Evolutionary conservation across 2,888 invertebrate species (phyloP).

Genomic region (Drosophila prolongata): DNA sequence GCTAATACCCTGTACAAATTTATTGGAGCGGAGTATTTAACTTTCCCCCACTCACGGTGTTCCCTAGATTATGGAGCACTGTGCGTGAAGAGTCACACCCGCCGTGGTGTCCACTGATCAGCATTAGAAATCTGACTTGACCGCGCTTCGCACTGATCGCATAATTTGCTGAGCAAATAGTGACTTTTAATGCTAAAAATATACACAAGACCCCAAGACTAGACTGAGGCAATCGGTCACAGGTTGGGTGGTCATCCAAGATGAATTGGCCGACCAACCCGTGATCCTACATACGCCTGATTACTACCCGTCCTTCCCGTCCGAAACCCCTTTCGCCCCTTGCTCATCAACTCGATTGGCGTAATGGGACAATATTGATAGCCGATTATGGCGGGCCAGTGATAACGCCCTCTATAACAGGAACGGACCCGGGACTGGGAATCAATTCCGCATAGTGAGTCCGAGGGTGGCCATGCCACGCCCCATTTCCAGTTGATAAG

Average conservation of each 20-base stretch:
- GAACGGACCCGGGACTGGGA: constrained; percentile 7
- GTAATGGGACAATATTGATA: constrained; percentile 36
- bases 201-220: constrained; percentile 32
- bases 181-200: constrained; percentile 25
- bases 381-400: constrained; percentile 19
- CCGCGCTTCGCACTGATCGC: constrained; percentile 49
- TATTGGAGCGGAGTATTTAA: constrained; percentile 20
- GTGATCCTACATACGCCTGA: constrained; percentile 21
- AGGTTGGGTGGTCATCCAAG: constrained; percentile 22
- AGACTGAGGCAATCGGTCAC: constrained; percentile 22
- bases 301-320: neutral
- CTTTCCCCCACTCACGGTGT: constrained; percentile 7
- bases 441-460: constrained; percentile 27
- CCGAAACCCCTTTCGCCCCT: neutral
- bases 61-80: neutral
- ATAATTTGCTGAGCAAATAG: constrained; percentile 62
- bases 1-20: neutral
- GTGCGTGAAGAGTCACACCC: constrained; percentile 4
- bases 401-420: constrained; percentile 17
- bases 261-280: constrained; percentile 24
- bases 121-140: constrained; percentile 11
- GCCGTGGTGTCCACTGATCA: constrained; percentile 2
- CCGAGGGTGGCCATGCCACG: constrained; percentile 25
- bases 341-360: constrained; percentile 9
- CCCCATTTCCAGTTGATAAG: constrained; percentile 28